A percentile compares a stretch with the other conserved stretches of the same genome.
These are phyloP conservation scores for Rotaria socialis DNA, from an alignment of 2,888 invertebrate species.

Conservation along the genomic window DNA sequence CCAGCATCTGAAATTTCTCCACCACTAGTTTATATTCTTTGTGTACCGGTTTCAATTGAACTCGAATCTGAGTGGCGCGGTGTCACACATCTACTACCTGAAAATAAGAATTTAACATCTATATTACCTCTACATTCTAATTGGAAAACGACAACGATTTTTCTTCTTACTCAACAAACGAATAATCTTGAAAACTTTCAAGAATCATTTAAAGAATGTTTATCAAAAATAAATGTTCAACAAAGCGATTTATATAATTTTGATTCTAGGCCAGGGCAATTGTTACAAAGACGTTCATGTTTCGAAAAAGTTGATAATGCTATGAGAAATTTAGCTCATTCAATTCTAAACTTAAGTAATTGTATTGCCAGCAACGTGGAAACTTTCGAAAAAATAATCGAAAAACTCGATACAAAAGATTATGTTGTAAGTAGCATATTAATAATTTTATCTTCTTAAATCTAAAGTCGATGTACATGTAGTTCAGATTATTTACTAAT, in stretches of 20 bases:
- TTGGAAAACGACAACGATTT: constrained; percentile 36
- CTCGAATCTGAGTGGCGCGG: constrained; percentile 12
- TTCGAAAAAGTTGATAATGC: constrained; percentile 22
- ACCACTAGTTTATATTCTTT: neutral
- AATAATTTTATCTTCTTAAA: no score
- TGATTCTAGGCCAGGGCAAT: neutral
- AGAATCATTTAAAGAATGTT: neutral
- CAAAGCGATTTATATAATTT: neutral
- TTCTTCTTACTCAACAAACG: constrained; percentile 24
- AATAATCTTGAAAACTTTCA: neutral
- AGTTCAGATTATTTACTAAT: no score
- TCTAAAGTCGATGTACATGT: no score
- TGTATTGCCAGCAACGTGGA: neutral
- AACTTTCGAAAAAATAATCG: neutral
- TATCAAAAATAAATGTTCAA: neutral
- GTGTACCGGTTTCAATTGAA: neutral
- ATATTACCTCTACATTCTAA: constrained; percentile 12
- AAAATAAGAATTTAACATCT: neutral
- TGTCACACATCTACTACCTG: neutral
- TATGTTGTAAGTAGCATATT: neutral
- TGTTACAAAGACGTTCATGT: neutral
- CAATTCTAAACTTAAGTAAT: neutral
- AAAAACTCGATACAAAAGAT: neutral
- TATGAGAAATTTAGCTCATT: neutral
- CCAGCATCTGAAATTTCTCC: neutral